Conservation (phyloP, 2,797 vertebrate species). For the Epinephelus awoara region DNA sequence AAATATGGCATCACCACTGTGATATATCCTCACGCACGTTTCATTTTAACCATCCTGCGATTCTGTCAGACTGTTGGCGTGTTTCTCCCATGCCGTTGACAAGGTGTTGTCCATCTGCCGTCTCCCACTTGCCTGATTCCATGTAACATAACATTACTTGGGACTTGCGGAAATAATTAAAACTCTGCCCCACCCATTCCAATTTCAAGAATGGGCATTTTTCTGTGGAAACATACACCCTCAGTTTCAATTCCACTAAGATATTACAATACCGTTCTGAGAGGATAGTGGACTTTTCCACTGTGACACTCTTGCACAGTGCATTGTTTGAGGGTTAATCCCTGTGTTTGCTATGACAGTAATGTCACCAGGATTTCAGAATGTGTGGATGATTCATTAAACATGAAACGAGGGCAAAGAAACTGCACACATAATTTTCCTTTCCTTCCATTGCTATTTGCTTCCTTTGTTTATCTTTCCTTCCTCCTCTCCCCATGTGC, state of each 20-base stretch:
- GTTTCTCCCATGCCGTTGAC: no score
- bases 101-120: no score
- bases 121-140: no score
- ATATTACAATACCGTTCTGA: not conserved
- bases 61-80: no score
- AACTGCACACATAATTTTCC: not conserved
- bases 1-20: no score
- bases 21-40: no score
- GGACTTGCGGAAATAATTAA: not conserved
- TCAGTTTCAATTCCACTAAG: not conserved
- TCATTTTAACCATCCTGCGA: no score
- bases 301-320: not conserved
- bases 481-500: not conserved
- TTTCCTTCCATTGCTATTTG: not conserved
- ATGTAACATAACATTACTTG: not conserved
- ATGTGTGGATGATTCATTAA: conserved; percentile 2
- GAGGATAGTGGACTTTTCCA: not conserved
- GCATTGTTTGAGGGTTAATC: conserved; percentile 31
- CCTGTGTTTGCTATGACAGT: conserved; percentile 5
- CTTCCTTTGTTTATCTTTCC: conserved; percentile 15
- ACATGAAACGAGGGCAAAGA: conserved; percentile 8
- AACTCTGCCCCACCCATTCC: not conserved
- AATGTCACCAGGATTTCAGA: conserved; percentile 15
- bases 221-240: not conserved
- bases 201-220: not conserved